Conservation (phyloP, 2,797 vertebrate genomes). For the Pelodytes ibericus region DNA sequence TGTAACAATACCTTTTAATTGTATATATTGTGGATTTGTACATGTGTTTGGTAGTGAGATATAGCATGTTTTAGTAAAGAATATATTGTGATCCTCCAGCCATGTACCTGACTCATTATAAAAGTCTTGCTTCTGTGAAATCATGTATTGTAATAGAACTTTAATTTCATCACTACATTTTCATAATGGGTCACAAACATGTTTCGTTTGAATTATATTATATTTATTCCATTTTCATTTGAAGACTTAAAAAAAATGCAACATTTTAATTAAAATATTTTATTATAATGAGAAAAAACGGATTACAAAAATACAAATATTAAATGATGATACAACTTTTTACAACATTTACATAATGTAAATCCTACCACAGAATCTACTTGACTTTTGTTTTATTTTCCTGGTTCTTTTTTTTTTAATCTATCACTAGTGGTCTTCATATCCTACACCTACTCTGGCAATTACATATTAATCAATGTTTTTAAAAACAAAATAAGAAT, state of each 20-base stretch:
- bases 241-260: not conserved
- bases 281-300: conserved; percentile 74
- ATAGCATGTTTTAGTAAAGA: too few relatives aligned
- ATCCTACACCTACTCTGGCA: not conserved
- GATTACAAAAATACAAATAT: conserved; percentile 80
- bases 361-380: conserved; percentile 69
- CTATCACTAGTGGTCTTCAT: not conserved
- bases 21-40: too few relatives aligned
- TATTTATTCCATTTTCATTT: too few relatives aligned
- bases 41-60: too few relatives aligned
- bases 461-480: not conserved
- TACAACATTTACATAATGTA: conserved; percentile 72
- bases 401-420: not conserved
- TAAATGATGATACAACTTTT: conserved; percentile 66
- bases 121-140: too few relatives aligned
- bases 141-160: too few relatives aligned
- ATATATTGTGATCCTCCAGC: too few relatives aligned
- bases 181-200: too few relatives aligned
- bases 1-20: too few relatives aligned
- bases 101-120: too few relatives aligned
- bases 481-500: conserved; percentile 32
- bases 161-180: too few relatives aligned
- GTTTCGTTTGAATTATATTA: too few relatives aligned
- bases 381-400: conserved; percentile 55
- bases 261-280: conserved; percentile 73